Evolutionary conservation across 2,888 invertebrate genomes (phyloP), one percentile per base, ranked within the genome.

Genomic region (Tolmerus cingulatus): DNA sequence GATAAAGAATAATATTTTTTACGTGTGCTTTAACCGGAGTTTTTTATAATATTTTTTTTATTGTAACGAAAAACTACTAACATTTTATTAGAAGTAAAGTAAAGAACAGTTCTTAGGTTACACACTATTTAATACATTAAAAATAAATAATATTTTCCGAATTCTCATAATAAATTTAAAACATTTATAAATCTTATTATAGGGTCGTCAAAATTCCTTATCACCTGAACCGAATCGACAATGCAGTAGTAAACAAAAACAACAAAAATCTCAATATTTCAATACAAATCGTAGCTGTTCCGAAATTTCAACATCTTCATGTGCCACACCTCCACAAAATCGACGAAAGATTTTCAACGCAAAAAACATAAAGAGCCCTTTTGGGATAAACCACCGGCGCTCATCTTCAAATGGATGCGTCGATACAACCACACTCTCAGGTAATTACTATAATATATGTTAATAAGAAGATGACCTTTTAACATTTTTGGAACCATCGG

Each of bases 311-410:
- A 94, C 94, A 30, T 94, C 96, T 92, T 96, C 96, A 93, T 97
- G 97, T 91, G 97, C 97, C 77, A 97, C 97, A 81, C 97, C 97
- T 77, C 96, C 96, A 0, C 94, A 94, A 88, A 94, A 96, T 90
- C 95, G 96, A 92, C 95, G 96, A 93, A 92, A 97, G 93, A 96
- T 97, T 93, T 94, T 97, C 77, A 97, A 96, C 90, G 96, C 97
- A 12, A 97, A 96, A 92, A 96, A 95, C 40, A 93, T 97, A 88
- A 94, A 96, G 88, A 97, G 95, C 92, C 96, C 97, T n/a, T 96
- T 97, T 90, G 94, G 95, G 2, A 90, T 90, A 16, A 91, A 91
- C 88, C 92, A 92, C 87, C 90, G 92, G 82, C 91, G 92, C 89
- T 89, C 93, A 90, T 90, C 92, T 90, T 90, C 92, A 88, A 92